Percentiles rank a stretch among this genome's conserved stretches.
Evolutionary conservation across 1,140 invertebrate genomes (phyloP).

Genomic region (Heliothis subflexa): DNA sequence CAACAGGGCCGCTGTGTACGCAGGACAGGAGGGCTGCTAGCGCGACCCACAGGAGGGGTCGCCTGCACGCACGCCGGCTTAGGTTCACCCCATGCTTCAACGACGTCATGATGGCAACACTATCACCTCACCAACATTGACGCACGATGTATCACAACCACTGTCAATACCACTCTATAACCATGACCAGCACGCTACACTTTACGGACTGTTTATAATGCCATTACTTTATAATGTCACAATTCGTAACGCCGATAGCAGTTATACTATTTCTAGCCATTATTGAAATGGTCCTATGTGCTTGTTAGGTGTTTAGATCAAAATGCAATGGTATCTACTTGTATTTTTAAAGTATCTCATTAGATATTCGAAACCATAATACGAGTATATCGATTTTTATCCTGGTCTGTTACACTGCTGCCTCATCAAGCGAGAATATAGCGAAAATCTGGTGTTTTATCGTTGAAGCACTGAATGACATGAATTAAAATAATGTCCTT

Average conservation of each 20-base stretch:
- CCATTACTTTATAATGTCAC: conserved; percentile 67
- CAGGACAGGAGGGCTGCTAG: conserved; percentile 60
- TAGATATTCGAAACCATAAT: too few species aligned
- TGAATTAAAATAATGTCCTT: conserved; percentile 17
- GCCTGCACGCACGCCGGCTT: conserved; percentile 87
- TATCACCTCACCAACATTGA: conserved; percentile 75
- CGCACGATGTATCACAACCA: conserved; percentile 12
- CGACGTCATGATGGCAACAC: conserved; percentile 82
- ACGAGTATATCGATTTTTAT: too few species aligned
- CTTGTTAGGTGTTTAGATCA: background rate
- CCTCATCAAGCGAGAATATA: background rate
- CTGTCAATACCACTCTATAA: background rate
- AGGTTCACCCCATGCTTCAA: conserved; percentile 87
- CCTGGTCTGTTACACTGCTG: too few species aligned
- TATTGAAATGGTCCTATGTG: background rate
- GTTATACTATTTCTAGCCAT: background rate
- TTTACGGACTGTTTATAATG: conserved; percentile 26
- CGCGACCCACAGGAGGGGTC: conserved; percentile 59
- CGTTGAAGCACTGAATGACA: background rate
- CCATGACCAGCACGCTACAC: background rate
- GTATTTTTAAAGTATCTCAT: too few species aligned
- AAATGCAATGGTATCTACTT: background rate
- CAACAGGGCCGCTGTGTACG: conserved; percentile 67
- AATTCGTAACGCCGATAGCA: conserved; percentile 52
- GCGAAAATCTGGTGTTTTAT: background rate